phyloP scores from a whole-genome alignment of 2,888 invertebrate genomes.

The Sialis fuliginosa region DNA sequence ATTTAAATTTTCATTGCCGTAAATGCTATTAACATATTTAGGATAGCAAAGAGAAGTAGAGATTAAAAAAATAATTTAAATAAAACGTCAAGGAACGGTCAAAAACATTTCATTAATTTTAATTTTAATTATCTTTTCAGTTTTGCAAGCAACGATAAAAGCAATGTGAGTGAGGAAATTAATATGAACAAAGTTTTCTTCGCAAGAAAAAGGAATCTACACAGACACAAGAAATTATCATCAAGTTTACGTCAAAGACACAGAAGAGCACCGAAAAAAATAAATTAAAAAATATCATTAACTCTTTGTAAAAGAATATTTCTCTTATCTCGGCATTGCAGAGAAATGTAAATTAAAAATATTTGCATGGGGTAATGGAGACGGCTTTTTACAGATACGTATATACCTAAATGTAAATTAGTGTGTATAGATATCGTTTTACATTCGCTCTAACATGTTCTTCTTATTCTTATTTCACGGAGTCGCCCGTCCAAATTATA shows the following conservation, averaged over 20 bases:
- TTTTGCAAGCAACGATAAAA: background rate
- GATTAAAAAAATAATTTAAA: too few relatives aligned
- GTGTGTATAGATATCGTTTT: too few relatives aligned
- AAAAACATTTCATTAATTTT: background rate
- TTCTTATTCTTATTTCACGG: too few relatives aligned
- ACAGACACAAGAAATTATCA: slow-evolving; percentile 5
- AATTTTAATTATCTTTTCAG: background rate
- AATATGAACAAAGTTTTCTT: slow-evolving; percentile 1
- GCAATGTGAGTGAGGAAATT: slow-evolving; percentile 1
- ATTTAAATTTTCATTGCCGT: too few relatives aligned
- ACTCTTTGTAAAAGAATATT: slow-evolving; percentile 4
- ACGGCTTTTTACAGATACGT: background rate
- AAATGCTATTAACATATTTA: too few relatives aligned
- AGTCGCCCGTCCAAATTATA: too few relatives aligned
- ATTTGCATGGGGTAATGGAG: background rate
- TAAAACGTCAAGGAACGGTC: background rate
- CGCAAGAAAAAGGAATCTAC: background rate
- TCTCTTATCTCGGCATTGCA: slow-evolving; percentile 1
- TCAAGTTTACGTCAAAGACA: slow-evolving; percentile 4
- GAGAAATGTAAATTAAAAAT: slow-evolving; percentile 2
- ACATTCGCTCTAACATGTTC: too few relatives aligned
- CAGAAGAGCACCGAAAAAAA: background rate
- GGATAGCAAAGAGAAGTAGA: too few relatives aligned
- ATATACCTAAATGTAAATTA: too few relatives aligned
- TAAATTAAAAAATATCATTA: slow-evolving; percentile 6